These are phyloP conservation scores for Triops longicaudatus DNA, from an alignment of 1,140 invertebrate genomes.

Conservation along the genomic window DNA sequence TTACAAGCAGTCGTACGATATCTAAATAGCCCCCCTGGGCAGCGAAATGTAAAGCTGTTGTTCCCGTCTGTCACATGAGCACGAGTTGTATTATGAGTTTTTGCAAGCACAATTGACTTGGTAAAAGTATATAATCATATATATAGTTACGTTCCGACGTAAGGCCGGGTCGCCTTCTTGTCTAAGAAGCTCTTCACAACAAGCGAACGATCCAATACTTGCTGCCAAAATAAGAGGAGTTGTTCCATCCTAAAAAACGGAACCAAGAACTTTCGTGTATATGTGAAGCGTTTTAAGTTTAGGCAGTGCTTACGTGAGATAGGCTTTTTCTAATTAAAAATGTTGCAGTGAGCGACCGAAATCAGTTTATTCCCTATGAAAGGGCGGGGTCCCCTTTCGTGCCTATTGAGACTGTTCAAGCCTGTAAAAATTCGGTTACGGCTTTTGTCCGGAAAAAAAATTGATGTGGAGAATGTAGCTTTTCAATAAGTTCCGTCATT, in stretches of 20 bases:
- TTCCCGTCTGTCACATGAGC: constrained; percentile 60
- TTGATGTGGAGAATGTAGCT: not conserved
- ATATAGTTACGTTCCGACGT: constrained; percentile 56
- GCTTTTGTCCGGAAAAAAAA: not conserved
- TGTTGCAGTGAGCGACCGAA: not conserved
- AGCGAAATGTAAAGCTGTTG: constrained; percentile 83
- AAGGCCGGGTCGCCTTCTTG: constrained; percentile 79
- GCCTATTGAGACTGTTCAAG: not conserved
- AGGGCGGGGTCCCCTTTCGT: not conserved
- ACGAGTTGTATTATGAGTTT: not conserved
- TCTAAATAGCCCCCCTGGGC: constrained; percentile 81
- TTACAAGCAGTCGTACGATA: constrained; percentile 63
- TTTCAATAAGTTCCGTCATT: not conserved
- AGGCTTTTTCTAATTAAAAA: not conserved
- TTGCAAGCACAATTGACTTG: constrained; percentile 11
- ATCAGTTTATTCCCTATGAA: not conserved
- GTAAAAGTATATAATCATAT: not conserved
- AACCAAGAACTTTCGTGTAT: not conserved
- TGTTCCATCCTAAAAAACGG: constrained; percentile 68
- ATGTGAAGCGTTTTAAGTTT: not conserved
- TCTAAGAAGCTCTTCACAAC: constrained; percentile 72
- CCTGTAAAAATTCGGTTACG: not conserved
- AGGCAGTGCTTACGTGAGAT: not conserved
- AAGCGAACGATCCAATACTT: constrained; percentile 77
- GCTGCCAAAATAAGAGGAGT: constrained; percentile 82